Percentiles rank a stretch among this genome's conserved stretches.
Evolutionary conservation across 2,113 vertebrate genomes (phyloP).

Genomic region (Rhea americana): DNA sequence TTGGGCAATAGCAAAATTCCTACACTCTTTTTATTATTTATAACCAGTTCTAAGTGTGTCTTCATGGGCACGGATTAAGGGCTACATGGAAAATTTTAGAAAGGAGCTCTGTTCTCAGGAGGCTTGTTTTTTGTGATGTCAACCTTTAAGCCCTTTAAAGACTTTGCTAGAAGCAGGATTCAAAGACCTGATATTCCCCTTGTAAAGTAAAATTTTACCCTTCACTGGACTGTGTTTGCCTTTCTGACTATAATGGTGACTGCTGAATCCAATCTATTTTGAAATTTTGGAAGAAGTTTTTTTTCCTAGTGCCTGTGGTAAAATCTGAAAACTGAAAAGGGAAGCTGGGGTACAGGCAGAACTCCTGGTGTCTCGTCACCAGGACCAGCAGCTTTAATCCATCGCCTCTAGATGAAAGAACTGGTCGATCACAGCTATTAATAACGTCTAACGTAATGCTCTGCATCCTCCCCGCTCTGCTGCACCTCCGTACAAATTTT

Average conservation of each 20-base stretch:
- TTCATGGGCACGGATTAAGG: neutral
- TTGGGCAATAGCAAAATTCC: neutral
- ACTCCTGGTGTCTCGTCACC: conserved; percentile 17
- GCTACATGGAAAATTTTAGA: conserved; percentile 23
- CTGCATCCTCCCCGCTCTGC: conserved; percentile 16
- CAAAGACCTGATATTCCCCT: conserved; percentile 7
- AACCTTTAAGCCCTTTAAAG: conserved; percentile 45
- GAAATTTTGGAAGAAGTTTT: neutral
- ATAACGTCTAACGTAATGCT: conserved; percentile 36
- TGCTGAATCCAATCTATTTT: neutral
- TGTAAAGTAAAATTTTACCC: neutral
- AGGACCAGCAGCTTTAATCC: conserved; percentile 43
- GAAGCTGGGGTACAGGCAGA: neutral
- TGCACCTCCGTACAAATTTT: neutral
- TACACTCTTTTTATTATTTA: neutral
- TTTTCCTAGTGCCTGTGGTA: neutral
- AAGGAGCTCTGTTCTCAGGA: conserved; percentile 8
- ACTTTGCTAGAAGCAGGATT: conserved; percentile 21
- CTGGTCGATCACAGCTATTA: conserved; percentile 57
- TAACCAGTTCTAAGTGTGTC: neutral
- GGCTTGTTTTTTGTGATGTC: conserved; percentile 14
- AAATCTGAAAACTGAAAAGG: neutral
- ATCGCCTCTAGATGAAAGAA: conserved; percentile 48
- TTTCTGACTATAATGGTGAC: neutral
- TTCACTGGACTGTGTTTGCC: conserved; percentile 11